Conservation (phyloP, 1,140 invertebrate species). For the Tetragnatha versicolor region DNA sequence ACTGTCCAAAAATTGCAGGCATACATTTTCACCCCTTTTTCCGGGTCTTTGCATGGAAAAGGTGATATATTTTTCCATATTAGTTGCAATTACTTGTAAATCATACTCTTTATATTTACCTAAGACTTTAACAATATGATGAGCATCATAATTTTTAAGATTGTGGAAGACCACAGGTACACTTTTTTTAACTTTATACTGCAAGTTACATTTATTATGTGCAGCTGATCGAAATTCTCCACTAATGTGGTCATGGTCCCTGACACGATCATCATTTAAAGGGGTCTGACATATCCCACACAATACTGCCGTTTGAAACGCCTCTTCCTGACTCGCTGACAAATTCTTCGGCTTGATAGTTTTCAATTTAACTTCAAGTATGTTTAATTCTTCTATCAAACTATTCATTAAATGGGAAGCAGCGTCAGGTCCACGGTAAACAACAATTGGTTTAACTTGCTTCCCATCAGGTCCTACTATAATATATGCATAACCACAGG, state of each 20-base stretch:
- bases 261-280: not conserved
- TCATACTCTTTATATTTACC: not conserved
- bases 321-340: not conserved
- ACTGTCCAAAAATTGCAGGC: constrained; percentile 6
- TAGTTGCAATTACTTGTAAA: not conserved
- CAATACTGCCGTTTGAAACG: too few species aligned
- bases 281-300: not conserved
- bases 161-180: constrained; percentile 24
- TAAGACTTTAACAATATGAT: not conserved
- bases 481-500: constrained; percentile 7
- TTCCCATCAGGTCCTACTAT: not conserved
- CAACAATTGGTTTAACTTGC: not conserved
- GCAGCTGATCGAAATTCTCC: not conserved
- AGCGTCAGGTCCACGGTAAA: not conserved
- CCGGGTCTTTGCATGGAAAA: not conserved
- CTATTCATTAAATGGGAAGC: not conserved
- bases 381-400: not conserved
- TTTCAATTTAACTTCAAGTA: not conserved
- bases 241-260: constrained; percentile 27
- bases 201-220: constrained; percentile 27
- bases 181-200: not conserved
- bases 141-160: constrained; percentile 3
- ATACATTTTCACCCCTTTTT: not conserved
- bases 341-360: not conserved
- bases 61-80: constrained; percentile 4